Conservation (phyloP, 2,113 vertebrate genomes). For the Melanostigma gelatinosum region DNA sequence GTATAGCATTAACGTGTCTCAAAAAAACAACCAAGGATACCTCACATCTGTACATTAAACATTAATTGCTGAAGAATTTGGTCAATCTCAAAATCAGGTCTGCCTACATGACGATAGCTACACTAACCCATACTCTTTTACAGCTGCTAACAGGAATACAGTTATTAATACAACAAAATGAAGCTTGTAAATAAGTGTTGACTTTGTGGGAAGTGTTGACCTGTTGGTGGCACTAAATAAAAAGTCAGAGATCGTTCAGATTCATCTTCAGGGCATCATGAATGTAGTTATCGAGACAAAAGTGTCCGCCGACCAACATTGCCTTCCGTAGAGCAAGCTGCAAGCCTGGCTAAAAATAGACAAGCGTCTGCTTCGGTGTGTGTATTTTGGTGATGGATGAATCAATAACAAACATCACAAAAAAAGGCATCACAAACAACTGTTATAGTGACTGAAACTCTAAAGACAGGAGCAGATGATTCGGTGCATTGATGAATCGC, state of each 20-base stretch:
- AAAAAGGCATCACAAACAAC: slow-evolving; percentile 21
- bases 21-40: neutral
- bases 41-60: neutral
- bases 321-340: neutral
- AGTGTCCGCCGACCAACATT: neutral
- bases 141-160: neutral
- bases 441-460: slow-evolving; percentile 26
- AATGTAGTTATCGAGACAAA: neutral
- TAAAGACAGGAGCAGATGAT: slow-evolving; percentile 42
- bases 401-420: slow-evolving; percentile 56
- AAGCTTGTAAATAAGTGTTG: neutral
- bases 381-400: slow-evolving; percentile 53
- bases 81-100: neutral
- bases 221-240: neutral
- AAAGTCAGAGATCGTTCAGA: neutral
- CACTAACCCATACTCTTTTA: neutral
- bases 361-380: slow-evolving; percentile 16
- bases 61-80: neutral
- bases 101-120: neutral
- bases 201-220: neutral
- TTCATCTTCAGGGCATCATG: neutral
- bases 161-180: neutral
- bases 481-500: slow-evolving; percentile 69
- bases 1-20: neutral
- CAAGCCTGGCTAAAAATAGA: slow-evolving; percentile 41